phyloP scores from a whole-genome alignment of 30 jellyfish, hydroid and myxozoan genomes.

The Aurelia coerulea region DNA sequence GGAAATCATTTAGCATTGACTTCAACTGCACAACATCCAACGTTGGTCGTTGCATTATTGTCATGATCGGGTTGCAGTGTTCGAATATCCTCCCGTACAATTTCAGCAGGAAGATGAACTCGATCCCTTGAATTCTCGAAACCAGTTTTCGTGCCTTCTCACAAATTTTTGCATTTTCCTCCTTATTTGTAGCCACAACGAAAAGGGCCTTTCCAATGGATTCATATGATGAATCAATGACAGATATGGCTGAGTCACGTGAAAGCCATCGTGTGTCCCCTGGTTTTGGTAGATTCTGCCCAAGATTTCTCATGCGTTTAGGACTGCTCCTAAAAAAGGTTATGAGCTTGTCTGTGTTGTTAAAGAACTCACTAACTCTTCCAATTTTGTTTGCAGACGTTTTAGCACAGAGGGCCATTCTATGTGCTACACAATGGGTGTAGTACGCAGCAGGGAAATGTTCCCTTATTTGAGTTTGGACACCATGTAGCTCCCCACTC shows the following conservation, averaged over 20 bases:
- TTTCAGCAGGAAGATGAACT: background rate
- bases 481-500: slow-evolving; percentile 26
- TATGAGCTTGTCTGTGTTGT: slow-evolving; percentile 17
- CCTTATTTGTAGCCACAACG: background rate
- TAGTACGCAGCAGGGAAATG: slow-evolving; percentile 45
- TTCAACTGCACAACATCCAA: background rate
- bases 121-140: slow-evolving; percentile 4
- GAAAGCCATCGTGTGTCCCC: slow-evolving; percentile 49
- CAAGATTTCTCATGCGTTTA: slow-evolving; percentile 20
- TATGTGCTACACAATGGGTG: slow-evolving; percentile 54
- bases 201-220: background rate
- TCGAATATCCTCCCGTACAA: slow-evolving; percentile 1
- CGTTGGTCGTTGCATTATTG: slow-evolving; percentile 24
- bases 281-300: slow-evolving; percentile 51
- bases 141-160: background rate
- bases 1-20: background rate
- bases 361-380: slow-evolving; percentile 33
- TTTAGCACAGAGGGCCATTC: slow-evolving; percentile 42
- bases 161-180: background rate
- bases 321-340: slow-evolving; percentile 45
- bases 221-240: slow-evolving; percentile 7
- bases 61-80: slow-evolving; percentile 13
- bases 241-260: slow-evolving; percentile 25
- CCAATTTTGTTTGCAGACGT: slow-evolving; percentile 30
- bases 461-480: background rate